Percentiles rank a stretch among this genome's conserved stretches.
These are phyloP conservation scores for Fringilla coelebs DNA, from an alignment of 2,797 vertebrate species.

Conservation along the genomic window DNA sequence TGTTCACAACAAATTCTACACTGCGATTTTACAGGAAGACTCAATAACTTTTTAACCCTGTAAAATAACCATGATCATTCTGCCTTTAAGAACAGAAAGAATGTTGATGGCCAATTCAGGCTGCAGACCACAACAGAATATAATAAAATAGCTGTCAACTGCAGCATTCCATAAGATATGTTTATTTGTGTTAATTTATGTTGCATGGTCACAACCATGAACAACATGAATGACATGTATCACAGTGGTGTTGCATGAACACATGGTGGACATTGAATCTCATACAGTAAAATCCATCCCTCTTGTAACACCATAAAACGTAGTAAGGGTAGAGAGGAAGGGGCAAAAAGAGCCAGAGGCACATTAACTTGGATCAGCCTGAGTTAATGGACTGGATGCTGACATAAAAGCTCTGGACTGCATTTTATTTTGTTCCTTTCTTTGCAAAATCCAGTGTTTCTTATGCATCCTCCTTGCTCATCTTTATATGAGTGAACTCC, in stretches of 20 bases:
- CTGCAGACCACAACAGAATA: neutral
- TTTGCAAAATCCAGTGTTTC: neutral
- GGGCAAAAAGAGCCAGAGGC: neutral
- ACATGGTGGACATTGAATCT: neutral
- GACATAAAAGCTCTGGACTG: neutral
- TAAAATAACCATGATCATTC: neutral
- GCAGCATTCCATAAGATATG: neutral
- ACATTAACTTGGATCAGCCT: neutral
- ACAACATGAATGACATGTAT: neutral
- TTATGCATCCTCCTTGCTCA: neutral
- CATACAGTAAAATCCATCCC: neutral
- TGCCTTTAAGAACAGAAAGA: neutral
- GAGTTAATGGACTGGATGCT: neutral
- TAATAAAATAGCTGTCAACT: neutral
- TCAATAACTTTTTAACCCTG: neutral
- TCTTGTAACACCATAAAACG: neutral
- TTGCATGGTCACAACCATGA: neutral
- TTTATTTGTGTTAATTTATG: neutral
- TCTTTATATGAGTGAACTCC: neutral
- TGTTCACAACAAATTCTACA: neutral
- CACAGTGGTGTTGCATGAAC: fast-evolving
- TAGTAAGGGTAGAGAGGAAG: neutral
- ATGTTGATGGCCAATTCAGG: neutral
- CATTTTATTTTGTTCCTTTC: neutral
- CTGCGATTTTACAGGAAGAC: neutral